These are phyloP conservation scores for Poecilia gillii DNA, from an alignment of 2,797 vertebrate genomes.

Conservation along the genomic window DNA sequence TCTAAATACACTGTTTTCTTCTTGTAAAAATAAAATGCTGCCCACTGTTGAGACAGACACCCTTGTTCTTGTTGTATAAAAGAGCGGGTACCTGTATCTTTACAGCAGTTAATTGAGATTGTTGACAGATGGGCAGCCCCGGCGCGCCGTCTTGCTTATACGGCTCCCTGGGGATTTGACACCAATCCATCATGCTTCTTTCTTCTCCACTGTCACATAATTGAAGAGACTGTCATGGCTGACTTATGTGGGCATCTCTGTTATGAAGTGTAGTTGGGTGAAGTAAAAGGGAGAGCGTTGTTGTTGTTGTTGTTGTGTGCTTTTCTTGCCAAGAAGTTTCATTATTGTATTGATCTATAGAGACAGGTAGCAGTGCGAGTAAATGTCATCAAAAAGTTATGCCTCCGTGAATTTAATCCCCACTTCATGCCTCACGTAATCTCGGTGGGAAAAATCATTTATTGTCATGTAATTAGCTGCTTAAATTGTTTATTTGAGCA, in stretches of 20 bases:
- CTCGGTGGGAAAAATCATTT: conserved; percentile 40
- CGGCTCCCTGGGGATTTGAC: conserved; percentile 56
- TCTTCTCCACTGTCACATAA: conserved; percentile 65
- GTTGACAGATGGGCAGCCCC: conserved; percentile 65
- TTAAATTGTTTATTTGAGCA: conserved; percentile 52
- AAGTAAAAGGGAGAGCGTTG: conserved; percentile 54
- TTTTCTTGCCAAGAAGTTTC: conserved; percentile 29
- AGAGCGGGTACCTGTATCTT: conserved; percentile 42
- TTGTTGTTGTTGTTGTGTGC: not conserved
- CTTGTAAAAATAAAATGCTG: conserved; percentile 49
- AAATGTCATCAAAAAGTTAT: conserved; percentile 52
- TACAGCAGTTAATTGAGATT: conserved; percentile 64
- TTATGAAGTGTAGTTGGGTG: conserved; percentile 57
- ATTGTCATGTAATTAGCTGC: conserved; percentile 58
- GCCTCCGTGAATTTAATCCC: conserved; percentile 33
- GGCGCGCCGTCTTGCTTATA: conserved; percentile 43
- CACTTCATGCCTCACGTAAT: conserved; percentile 20
- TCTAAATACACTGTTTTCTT: conserved; percentile 66
- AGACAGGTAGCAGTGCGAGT: conserved; percentile 43
- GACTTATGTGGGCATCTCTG: conserved; percentile 70
- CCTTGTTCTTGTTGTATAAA: conserved; percentile 41
- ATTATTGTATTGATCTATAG: conserved; percentile 59
- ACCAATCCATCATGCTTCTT: conserved; percentile 65
- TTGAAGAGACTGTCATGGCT: conserved; percentile 70
- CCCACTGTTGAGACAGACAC: conserved; percentile 49